These are phyloP conservation scores for Acipenser ruthenus DNA, from an alignment of 2,797 vertebrate species.

Conservation along the genomic window DNA sequence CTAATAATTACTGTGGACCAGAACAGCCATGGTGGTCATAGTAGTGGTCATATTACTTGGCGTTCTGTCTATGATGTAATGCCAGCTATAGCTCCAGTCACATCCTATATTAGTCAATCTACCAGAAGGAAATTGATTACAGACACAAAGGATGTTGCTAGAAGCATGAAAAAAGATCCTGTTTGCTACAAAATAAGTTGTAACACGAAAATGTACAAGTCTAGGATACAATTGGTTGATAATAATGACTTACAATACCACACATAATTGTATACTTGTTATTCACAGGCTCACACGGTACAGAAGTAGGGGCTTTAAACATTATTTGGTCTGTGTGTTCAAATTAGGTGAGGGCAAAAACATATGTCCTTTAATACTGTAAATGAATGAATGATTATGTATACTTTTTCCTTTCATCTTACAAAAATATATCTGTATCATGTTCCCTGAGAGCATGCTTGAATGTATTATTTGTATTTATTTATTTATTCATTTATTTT, in stretches of 20 bases:
- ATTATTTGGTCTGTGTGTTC: too few relatives aligned
- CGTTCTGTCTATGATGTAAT: too few relatives aligned
- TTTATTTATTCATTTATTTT: not conserved
- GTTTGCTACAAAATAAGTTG: not conserved
- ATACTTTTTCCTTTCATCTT: not conserved
- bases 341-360: too few relatives aligned
- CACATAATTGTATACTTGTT: too few relatives aligned
- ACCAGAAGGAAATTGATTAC: not conserved
- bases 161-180: not conserved
- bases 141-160: not conserved
- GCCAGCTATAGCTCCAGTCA: too few relatives aligned
- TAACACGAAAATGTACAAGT: not conserved
- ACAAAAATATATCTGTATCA: not conserved
- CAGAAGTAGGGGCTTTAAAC: not conserved
- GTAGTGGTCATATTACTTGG: too few relatives aligned
- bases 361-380: too few relatives aligned
- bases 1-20: too few relatives aligned
- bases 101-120: not conserved
- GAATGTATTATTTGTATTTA: not conserved
- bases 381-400: not conserved
- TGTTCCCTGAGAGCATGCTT: not conserved
- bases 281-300: constrained; percentile 11
- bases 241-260: too few relatives aligned
- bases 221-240: too few relatives aligned
- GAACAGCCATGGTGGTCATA: too few relatives aligned